These are phyloP conservation scores for Apis florea DNA, from an alignment of 1,140 invertebrate genomes.

Conservation along the genomic window DNA sequence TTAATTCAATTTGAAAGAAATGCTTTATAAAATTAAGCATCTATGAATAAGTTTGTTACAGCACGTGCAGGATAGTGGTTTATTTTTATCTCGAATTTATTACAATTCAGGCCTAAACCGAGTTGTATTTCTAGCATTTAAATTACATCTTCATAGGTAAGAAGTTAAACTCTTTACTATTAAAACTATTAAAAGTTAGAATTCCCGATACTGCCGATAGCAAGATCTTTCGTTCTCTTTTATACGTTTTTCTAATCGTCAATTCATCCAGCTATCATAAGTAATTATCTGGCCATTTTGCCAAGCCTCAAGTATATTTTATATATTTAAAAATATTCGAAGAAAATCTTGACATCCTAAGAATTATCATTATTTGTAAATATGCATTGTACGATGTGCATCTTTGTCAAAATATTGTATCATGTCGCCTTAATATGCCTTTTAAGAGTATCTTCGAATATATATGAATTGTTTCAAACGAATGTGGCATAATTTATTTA, in stretches of 20 bases:
- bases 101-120: slow-evolving; percentile 13
- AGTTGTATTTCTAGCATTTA: slow-evolving; percentile 48
- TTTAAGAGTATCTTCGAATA: slow-evolving; percentile 37
- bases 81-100: slow-evolving; percentile 19
- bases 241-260: slow-evolving; percentile 54
- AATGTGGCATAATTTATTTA: neutral
- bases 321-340: slow-evolving; percentile 23
- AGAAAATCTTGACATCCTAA: slow-evolving; percentile 22
- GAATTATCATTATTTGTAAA: slow-evolving; percentile 45
- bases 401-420: slow-evolving; percentile 37
- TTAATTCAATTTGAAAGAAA: slow-evolving; percentile 11
- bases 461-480: slow-evolving; percentile 38
- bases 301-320: slow-evolving; percentile 27
- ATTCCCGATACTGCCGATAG: slow-evolving; percentile 33
- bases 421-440: slow-evolving; percentile 27
- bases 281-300: slow-evolving; percentile 29
- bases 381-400: slow-evolving; percentile 43
- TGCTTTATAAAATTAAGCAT: slow-evolving; percentile 30
- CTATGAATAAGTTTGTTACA: neutral
- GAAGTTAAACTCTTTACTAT: neutral
- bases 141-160: slow-evolving; percentile 21
- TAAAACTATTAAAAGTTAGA: slow-evolving; percentile 12
- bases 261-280: slow-evolving; percentile 5
- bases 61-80: slow-evolving; percentile 6
- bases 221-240: slow-evolving; percentile 43